Conservation (phyloP, 2,888 invertebrate genomes). For the Phytoseiulus persimilis region DNA sequence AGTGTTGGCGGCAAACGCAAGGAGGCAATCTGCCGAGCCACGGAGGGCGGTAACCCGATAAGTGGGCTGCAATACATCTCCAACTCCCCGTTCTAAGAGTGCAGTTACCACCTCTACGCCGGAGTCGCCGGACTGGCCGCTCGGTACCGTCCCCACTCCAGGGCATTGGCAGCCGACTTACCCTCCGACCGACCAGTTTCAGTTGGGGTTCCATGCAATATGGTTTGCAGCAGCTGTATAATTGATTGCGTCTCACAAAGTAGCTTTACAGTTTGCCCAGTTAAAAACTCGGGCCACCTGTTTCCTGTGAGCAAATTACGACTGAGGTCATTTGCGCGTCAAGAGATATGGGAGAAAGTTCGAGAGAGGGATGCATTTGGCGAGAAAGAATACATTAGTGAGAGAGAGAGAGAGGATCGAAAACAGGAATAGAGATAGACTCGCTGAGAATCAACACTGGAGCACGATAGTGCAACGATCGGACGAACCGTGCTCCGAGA, state of each 20-base stretch:
- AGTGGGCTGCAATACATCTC: not conserved
- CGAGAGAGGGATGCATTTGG: too few species aligned
- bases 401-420: too few species aligned
- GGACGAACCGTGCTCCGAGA: not conserved
- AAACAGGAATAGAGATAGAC: too few species aligned
- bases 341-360: not conserved
- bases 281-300: not conserved
- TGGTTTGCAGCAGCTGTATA: not conserved
- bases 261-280: not conserved
- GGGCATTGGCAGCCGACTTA: not conserved
- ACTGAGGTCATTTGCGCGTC: not conserved
- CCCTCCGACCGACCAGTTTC: not conserved
- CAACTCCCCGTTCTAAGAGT: not conserved
- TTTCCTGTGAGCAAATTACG: not conserved
- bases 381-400: too few species aligned
- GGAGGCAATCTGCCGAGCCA: not conserved
- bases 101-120: not conserved
- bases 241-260: not conserved
- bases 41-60: conserved; percentile 5
- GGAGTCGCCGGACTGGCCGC: not conserved
- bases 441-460: too few species aligned
- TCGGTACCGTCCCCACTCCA: not conserved
- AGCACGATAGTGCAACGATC: too few species aligned
- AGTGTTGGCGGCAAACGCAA: not conserved
- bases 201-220: not conserved